Evolutionary conservation across 2,797 vertebrate genomes (phyloP).

Genomic region (Prionace glauca): DNA sequence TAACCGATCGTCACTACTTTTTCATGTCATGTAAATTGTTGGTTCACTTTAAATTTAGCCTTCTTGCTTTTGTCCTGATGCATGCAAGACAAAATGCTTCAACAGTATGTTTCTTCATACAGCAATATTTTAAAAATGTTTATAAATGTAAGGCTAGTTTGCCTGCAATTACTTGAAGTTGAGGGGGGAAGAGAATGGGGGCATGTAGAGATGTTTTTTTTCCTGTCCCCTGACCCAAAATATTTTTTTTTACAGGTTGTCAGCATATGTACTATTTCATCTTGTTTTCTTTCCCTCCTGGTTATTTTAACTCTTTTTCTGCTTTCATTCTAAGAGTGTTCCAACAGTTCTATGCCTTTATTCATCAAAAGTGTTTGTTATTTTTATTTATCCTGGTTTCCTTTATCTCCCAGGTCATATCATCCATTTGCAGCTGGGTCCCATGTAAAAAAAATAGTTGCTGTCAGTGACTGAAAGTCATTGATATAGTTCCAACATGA

Average conservation of each 20-base stretch:
- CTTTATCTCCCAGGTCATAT: not conserved
- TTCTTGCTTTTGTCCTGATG: too few relatives aligned
- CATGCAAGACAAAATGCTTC: too few relatives aligned
- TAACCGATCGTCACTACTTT: too few relatives aligned
- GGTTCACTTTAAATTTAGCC: too few relatives aligned
- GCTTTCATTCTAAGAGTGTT: not conserved
- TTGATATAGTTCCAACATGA: not conserved
- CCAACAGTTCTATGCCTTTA: not conserved
- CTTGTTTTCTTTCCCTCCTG: not conserved
- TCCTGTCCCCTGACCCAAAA: too few relatives aligned
- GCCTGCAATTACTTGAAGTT: not conserved
- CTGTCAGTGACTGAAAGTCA: not conserved
- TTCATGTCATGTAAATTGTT: too few relatives aligned
- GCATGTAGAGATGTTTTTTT: not conserved
- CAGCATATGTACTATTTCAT: not conserved
- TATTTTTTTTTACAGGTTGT: too few relatives aligned
- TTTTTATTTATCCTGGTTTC: not conserved
- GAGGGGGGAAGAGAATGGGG: not conserved
- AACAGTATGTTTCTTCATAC: not conserved
- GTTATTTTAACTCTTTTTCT: not conserved
- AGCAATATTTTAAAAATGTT: too few relatives aligned
- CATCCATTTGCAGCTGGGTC: not conserved
- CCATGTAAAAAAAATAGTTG: not conserved
- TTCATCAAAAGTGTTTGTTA: not conserved
- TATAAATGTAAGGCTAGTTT: not conserved